Conservation (phyloP, 1,140 invertebrate species). For the Helicoverpa armigera region DNA sequence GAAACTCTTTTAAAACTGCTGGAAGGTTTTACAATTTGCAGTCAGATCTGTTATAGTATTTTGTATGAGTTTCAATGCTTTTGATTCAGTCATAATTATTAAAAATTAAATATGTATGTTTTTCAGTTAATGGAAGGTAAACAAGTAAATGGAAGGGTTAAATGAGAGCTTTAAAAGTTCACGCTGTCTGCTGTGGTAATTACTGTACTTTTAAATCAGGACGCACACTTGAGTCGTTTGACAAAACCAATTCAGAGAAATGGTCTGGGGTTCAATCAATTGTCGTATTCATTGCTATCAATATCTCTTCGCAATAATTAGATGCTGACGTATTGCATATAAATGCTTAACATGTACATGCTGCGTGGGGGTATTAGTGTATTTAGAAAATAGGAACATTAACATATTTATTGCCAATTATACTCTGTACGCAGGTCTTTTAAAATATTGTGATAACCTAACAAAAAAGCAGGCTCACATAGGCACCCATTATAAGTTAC, state of each 20-base stretch:
- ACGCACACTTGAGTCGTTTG: conserved; percentile 26
- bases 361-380: neutral
- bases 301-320: conserved; percentile 4
- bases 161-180: neutral
- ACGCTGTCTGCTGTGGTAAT: conserved; percentile 21
- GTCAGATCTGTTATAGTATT: too few relatives aligned
- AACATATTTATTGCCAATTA: too few relatives aligned
- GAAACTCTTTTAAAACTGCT: neutral
- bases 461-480: too few relatives aligned
- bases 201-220: conserved; percentile 29
- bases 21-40: neutral
- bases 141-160: neutral
- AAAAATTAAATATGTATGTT: neutral
- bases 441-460: too few relatives aligned
- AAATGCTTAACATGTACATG: neutral
- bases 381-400: too few relatives aligned
- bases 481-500: too few relatives aligned
- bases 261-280: conserved; percentile 29
- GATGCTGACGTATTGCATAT: neutral
- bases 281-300: conserved; percentile 34
- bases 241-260: conserved; percentile 41
- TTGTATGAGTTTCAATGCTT: neutral
- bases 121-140: neutral
- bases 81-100: neutral
- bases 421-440: too few relatives aligned